These are phyloP conservation scores for Allygus modestus DNA, from an alignment of 2,888 invertebrate species.

Conservation along the genomic window DNA sequence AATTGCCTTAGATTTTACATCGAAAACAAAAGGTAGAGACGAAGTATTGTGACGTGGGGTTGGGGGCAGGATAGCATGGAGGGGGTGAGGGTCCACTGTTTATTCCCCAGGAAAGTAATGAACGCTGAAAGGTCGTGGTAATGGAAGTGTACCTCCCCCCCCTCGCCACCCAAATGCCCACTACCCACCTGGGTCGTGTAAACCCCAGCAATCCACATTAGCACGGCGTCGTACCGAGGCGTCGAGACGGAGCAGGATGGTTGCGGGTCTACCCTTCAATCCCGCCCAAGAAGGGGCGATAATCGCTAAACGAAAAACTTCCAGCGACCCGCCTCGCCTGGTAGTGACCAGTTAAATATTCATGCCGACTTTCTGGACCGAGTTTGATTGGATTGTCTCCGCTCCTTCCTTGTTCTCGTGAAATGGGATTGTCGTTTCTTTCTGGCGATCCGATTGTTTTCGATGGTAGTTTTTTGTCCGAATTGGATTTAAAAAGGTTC, in stretches of 20 bases:
- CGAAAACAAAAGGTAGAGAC: neutral
- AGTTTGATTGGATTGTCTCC: conserved; percentile 57
- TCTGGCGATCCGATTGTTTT: conserved; percentile 17
- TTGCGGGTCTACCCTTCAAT: conserved; percentile 44
- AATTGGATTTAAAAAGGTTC: conserved; percentile 45
- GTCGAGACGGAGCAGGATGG: neutral
- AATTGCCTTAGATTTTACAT: too few species aligned
- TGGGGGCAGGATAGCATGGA: neutral
- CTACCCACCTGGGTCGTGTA: conserved; percentile 49
- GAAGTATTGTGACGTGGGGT: neutral
- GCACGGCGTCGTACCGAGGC: neutral
- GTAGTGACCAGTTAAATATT: conserved; percentile 47
- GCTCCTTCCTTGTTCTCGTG: conserved; percentile 9
- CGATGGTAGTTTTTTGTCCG: conserved; percentile 37
- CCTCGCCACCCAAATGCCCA: neutral
- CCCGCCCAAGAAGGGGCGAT: conserved; percentile 42
- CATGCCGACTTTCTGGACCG: conserved; percentile 38
- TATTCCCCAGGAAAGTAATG: conserved; percentile 59
- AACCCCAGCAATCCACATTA: conserved; percentile 39
- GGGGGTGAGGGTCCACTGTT: conserved; percentile 37
- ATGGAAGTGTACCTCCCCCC: conserved; percentile 26
- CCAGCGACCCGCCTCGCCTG: conserved; percentile 3
- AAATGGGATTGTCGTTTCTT: conserved; percentile 36
- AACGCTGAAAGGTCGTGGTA: conserved; percentile 58
- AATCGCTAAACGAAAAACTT: conserved; percentile 59